Conservation (phyloP, 2,797 vertebrate genomes). For the Aplochiton taeniatus region DNA sequence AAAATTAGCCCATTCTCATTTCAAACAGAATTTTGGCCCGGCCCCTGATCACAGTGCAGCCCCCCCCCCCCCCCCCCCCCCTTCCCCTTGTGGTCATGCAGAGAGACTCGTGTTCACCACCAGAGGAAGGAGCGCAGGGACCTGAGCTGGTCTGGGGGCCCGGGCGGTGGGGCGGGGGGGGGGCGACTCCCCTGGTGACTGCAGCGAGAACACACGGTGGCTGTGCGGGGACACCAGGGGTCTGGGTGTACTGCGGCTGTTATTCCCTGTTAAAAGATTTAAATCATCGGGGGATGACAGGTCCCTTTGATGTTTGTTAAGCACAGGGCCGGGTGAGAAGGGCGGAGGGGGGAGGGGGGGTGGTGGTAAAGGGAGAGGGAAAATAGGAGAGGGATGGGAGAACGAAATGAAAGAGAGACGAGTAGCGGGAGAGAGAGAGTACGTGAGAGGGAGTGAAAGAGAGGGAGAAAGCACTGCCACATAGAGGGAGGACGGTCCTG, state of each 20-base stretch:
- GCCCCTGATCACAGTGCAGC: constrained; percentile 94
- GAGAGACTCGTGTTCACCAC: constrained; percentile 86
- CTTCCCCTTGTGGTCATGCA: constrained; percentile 76
- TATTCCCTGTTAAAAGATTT: constrained; percentile 99
- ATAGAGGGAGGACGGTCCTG: too few relatives aligned
- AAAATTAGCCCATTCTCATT: constrained; percentile 99
- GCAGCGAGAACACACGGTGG: constrained; percentile 91
- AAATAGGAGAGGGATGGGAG: constrained; percentile 46
- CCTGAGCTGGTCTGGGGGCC: constrained; percentile 6
- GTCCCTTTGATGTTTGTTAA: constrained; percentile 99
- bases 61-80: constrained; percentile 59
- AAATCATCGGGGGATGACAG: constrained; percentile 98
- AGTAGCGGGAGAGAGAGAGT: constrained; percentile 29
- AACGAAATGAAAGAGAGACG: constrained; percentile 5
- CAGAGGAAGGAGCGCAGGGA: constrained; percentile 62
- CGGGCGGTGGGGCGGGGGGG: constrained; percentile 42
- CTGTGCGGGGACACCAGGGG: constrained; percentile 73
- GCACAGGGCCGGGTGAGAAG: constrained; percentile 87
- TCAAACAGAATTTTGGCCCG: constrained; percentile 99
- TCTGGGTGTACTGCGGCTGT: constrained; percentile 98
- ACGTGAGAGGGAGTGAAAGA: constrained; percentile 57
- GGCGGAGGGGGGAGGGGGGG: constrained; percentile 25
- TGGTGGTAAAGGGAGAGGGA: too few relatives aligned
- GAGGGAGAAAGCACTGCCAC: constrained; percentile 1
- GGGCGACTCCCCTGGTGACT: constrained; percentile 87